Evolutionary conservation across 2,888 invertebrate species (phyloP).

Genomic region (Andrena haemorrhoa): DNA sequence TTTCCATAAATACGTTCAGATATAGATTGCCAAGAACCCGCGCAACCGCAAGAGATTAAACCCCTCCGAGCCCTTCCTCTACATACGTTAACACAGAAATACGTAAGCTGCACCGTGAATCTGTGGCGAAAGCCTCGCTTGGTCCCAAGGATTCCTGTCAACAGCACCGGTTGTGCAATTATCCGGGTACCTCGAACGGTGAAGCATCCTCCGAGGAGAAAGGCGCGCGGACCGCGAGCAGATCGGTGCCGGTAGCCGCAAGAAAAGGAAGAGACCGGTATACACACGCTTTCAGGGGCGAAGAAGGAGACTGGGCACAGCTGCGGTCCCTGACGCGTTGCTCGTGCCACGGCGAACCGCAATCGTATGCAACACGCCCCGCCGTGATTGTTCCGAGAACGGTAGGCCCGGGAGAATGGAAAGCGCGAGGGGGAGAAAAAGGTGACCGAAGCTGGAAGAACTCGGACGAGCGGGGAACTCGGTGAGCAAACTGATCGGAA

Average conservation of each 20-base stretch:
- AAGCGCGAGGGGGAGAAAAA: conserved; percentile 47
- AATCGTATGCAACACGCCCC: conserved; percentile 72
- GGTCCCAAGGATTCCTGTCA: background rate
- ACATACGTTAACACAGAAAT: background rate
- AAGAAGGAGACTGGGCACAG: conserved; percentile 66
- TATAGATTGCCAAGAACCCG: too few species aligned
- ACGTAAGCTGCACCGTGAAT: background rate
- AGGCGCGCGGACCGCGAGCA: conserved; percentile 36
- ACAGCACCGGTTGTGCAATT: conserved; percentile 38
- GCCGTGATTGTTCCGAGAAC: conserved; percentile 80
- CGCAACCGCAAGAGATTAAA: too few species aligned
- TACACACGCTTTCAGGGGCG: conserved; percentile 60
- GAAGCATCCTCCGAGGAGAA: conserved; percentile 51
- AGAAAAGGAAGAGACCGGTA: conserved; percentile 58
- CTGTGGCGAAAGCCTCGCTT: conserved; percentile 2
- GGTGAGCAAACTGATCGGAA: conserved; percentile 57
- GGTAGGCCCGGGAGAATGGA: conserved; percentile 54
- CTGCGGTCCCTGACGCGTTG: conserved; percentile 74
- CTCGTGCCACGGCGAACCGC: conserved; percentile 73
- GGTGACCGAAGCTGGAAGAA: conserved; percentile 47
- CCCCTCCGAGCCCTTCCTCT: background rate
- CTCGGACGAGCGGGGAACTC: conserved; percentile 41
- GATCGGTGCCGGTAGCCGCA: conserved; percentile 62
- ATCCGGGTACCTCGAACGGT: conserved; percentile 51
- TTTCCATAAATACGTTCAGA: too few species aligned